Conservation (phyloP, 1,140 invertebrate genomes). For the Rhizoglyphus robini region DNA sequence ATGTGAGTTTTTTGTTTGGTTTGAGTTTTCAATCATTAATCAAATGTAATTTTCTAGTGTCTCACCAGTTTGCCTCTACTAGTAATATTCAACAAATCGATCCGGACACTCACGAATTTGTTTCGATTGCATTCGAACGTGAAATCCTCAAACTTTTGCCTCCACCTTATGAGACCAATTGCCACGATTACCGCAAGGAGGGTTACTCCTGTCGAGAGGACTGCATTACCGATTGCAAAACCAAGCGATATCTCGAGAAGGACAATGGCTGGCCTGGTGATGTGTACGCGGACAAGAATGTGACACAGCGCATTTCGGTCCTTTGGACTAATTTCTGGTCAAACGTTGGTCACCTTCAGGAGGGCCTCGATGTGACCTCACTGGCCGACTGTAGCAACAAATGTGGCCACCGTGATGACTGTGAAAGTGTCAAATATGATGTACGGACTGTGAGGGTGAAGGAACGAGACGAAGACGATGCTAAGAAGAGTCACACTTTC, state of each 20-base stretch:
- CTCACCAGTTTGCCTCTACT: neutral
- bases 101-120: neutral
- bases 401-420: slow-evolving; percentile 10
- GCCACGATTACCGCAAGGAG: slow-evolving; percentile 1
- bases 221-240: slow-evolving; percentile 9
- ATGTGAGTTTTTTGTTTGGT: neutral
- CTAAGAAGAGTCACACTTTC: neutral
- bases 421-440: slow-evolving; percentile 10
- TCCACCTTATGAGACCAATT: slow-evolving; percentile 4
- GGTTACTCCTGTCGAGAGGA: neutral
- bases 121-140: neutral
- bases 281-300: neutral
- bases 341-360: neutral
- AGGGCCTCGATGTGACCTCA: neutral
- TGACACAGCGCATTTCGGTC: neutral
- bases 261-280: slow-evolving; percentile 5
- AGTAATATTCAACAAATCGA: slow-evolving; percentile 6
- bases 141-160: neutral
- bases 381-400: neutral
- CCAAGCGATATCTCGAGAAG: neutral
- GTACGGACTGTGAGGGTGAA: slow-evolving; percentile 1
- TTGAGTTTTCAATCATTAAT: neutral
- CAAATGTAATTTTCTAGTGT: neutral
- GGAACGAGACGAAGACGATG: slow-evolving; percentile 6
- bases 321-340: neutral